Conservation (phyloP, 2,113 vertebrate species). For the Leucopsar rothschildi region DNA sequence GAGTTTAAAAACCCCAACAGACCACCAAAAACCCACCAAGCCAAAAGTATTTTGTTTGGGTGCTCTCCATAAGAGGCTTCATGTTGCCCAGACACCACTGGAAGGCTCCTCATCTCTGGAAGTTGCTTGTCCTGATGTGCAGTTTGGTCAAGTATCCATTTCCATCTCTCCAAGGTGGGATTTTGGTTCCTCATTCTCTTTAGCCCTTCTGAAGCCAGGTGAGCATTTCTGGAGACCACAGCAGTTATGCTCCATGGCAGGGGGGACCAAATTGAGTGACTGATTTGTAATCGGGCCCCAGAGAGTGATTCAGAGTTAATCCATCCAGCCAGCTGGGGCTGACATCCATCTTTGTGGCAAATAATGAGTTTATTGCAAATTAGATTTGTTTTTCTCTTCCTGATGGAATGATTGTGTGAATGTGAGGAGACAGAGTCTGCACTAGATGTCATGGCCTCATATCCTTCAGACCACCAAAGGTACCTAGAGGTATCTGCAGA, state of each 20-base stretch:
- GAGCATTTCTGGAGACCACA: neutral
- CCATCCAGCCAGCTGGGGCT: neutral
- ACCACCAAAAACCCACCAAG: neutral
- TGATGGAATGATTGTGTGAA: neutral
- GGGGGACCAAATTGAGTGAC: neutral
- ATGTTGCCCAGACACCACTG: neutral
- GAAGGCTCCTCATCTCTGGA: neutral
- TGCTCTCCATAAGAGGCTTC: neutral
- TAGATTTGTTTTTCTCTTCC: neutral
- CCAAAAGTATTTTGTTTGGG: neutral
- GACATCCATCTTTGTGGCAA: neutral
- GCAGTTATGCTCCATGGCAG: neutral
- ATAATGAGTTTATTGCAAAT: neutral
- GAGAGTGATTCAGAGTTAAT: neutral
- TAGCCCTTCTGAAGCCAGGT: neutral
- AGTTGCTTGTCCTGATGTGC: neutral
- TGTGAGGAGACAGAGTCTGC: neutral
- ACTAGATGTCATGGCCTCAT: neutral
- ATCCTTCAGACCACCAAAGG: neutral
- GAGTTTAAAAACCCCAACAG: neutral
- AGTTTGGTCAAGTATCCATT: rapidly evolving
- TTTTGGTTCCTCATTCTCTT: neutral
- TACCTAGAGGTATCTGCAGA: neutral
- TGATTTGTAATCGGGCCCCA: neutral
- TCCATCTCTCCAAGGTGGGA: neutral